Evolutionary conservation across 2,797 vertebrate species (phyloP).

Genomic region (Sciaenops ocellatus): DNA sequence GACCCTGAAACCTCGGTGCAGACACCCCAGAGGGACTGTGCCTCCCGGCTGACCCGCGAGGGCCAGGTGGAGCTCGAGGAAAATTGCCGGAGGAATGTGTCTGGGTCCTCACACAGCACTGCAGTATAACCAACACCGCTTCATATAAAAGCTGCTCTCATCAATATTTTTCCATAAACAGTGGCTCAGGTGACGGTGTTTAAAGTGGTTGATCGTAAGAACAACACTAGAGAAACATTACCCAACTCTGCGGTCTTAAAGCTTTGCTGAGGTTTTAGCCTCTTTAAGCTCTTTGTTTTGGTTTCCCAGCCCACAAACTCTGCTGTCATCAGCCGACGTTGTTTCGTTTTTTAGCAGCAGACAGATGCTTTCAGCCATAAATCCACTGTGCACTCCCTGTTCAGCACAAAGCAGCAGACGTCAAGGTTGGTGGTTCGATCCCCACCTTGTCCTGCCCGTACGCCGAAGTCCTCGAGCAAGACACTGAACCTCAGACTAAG

Average conservation of each 20-base stretch:
- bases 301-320: background rate
- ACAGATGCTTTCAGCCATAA: background rate
- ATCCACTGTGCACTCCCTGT: too few relatives aligned
- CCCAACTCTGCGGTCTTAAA: background rate
- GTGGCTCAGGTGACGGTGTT: background rate
- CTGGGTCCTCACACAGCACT: background rate
- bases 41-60: background rate
- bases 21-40: conserved; percentile 1
- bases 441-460: background rate
- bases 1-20: background rate
- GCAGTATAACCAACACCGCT: background rate
- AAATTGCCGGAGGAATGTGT: background rate
- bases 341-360: background rate
- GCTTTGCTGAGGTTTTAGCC: background rate
- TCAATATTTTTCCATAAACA: background rate
- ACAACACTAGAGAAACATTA: background rate
- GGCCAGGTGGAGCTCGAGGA: conserved; percentile 19
- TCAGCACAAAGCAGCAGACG: background rate
- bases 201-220: background rate
- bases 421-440: background rate
- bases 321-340: background rate
- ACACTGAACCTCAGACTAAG: too few relatives aligned
- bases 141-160: background rate
- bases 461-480: background rate
- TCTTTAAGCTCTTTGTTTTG: background rate